Conservation (phyloP, 2,113 vertebrate genomes). For the Alouatta palliata region DNA sequence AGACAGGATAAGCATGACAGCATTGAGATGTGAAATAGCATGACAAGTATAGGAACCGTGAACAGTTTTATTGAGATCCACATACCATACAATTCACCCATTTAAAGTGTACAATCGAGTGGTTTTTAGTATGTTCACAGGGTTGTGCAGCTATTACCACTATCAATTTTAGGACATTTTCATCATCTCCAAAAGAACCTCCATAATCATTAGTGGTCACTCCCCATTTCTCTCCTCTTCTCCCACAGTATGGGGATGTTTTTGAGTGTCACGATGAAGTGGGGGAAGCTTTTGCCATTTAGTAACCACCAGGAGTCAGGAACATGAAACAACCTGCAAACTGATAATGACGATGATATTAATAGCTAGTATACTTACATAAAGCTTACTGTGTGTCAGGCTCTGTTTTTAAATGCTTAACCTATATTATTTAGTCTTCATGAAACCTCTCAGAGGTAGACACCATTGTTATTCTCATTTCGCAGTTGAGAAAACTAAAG, state of each 20-base stretch:
- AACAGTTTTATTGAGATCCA: not conserved
- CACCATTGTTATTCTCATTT: not conserved
- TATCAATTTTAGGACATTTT: not conserved
- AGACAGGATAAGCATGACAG: not conserved
- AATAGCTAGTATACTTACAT: not conserved
- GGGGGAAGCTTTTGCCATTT: not conserved
- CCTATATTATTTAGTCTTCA: not conserved
- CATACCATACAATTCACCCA: not conserved
- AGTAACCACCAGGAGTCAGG: not conserved
- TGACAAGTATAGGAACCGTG: not conserved
- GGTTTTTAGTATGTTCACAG: not conserved
- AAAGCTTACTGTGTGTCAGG: not conserved
- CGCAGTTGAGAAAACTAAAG: not conserved
- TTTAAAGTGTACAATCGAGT: not conserved
- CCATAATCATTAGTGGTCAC: not conserved
- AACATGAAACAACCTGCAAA: not conserved
- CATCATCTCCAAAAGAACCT: not conserved
- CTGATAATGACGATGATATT: not conserved
- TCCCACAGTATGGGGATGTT: not conserved
- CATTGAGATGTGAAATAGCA: not conserved
- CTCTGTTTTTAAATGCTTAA: constrained; percentile 19
- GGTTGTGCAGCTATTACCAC: not conserved
- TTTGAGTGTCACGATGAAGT: not conserved
- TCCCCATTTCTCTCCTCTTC: not conserved
- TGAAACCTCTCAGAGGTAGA: not conserved